A percentile compares a stretch with the other conserved stretches of the same genome.
Conservation (phyloP, 2,888 invertebrate genomes). For the Leptura quadrifasciata region DNA sequence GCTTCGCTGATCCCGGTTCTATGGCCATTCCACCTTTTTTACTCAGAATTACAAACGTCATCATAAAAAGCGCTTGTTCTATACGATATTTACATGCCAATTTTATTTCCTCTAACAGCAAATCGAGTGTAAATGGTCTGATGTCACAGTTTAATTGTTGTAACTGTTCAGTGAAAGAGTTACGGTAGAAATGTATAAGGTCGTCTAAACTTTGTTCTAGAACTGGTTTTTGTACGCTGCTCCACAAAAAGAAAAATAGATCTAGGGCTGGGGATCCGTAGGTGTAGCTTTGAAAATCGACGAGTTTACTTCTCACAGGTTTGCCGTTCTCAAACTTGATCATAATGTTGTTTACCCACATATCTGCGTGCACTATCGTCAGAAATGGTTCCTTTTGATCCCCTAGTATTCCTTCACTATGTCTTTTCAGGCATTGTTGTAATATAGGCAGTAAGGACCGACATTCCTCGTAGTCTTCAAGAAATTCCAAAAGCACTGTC, state of each 20-base stretch:
- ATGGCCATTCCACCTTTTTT: conserved; percentile 9
- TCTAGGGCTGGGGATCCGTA: conserved; percentile 73
- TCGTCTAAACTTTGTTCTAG: conserved; percentile 18
- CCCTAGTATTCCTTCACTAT: neutral
- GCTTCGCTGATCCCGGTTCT: neutral
- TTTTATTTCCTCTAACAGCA: conserved; percentile 12
- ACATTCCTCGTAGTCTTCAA: conserved; percentile 10
- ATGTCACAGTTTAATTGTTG: conserved; percentile 10
- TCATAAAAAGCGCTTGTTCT: conserved; percentile 11
- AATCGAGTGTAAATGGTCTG: conserved; percentile 9
- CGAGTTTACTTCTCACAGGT: conserved; percentile 70
- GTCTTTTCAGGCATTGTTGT: neutral
- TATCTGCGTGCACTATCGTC: conserved; percentile 75
- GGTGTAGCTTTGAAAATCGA: conserved; percentile 77
- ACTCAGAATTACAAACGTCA: conserved; percentile 20
- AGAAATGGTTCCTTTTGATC: conserved; percentile 66
- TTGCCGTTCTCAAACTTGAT: conserved; percentile 69
- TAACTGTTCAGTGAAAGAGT: neutral
- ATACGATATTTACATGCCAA: neutral
- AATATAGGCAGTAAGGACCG: neutral
- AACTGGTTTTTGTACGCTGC: conserved; percentile 9
- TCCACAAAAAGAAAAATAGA: conserved; percentile 20
- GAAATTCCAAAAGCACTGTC: neutral
- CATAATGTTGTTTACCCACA: conserved; percentile 79
- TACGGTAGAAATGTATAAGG: conserved; percentile 13